phyloP scores from a whole-genome alignment of 2,113 vertebrate genomes.

The Arothron firmamentum region DNA sequence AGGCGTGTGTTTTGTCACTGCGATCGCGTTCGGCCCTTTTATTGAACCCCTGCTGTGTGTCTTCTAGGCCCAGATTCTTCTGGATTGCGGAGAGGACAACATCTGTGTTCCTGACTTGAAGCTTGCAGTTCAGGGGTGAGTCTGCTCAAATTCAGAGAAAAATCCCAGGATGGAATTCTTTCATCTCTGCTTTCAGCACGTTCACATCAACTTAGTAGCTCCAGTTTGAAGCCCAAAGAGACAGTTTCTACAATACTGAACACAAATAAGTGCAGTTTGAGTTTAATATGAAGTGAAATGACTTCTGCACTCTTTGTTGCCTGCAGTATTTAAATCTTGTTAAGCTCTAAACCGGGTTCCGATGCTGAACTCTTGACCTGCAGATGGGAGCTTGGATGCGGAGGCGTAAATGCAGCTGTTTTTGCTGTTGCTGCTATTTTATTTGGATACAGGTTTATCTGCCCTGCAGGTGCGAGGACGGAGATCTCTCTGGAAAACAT shows the following conservation, averaged over 20 bases:
- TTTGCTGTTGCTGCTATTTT: conserved; percentile 41
- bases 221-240: too few species aligned
- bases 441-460: conserved; percentile 7
- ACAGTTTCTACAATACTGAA: too few species aligned
- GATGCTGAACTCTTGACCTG: conserved; percentile 43
- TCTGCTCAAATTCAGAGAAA: conserved; percentile 6
- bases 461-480: conserved; percentile 49
- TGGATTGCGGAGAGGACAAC: conserved; percentile 92
- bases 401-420: conserved; percentile 49
- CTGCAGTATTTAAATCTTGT: background rate
- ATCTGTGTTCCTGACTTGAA: conserved; percentile 90
- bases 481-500: conserved; percentile 31
- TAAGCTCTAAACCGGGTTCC: conserved; percentile 15
- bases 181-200: too few species aligned
- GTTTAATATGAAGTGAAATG: too few species aligned
- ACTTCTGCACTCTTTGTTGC: background rate
- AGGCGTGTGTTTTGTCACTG: conserved; percentile 4
- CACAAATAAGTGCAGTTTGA: too few species aligned
- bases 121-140: conserved; percentile 83
- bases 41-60: conserved; percentile 30
- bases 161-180: too few species aligned
- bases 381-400: conserved; percentile 13
- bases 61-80: conserved; percentile 83
- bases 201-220: too few species aligned
- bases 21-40: background rate